Conservation (phyloP, 1,140 invertebrate genomes). For the Pinna nobilis region DNA sequence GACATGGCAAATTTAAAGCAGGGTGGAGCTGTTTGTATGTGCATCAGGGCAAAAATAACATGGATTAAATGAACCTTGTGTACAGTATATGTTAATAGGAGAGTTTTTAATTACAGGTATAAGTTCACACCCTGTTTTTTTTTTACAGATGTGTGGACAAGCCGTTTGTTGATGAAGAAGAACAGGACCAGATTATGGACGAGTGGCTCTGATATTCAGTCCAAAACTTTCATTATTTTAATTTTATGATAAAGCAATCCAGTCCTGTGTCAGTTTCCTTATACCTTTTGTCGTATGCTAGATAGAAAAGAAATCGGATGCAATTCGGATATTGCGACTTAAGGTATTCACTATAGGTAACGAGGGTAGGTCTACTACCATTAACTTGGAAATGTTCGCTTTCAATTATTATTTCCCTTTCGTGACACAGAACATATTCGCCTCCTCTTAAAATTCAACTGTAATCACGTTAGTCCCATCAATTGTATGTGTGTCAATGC, state of each 20-base stretch:
- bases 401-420: too few species aligned
- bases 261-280: too few species aligned
- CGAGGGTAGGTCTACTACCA: too few species aligned
- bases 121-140: neutral
- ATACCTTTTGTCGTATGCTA: too few species aligned
- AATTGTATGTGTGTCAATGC: too few species aligned
- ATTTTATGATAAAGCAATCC: too few species aligned
- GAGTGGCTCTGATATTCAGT: conserved; percentile 25
- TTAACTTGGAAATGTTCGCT: too few species aligned
- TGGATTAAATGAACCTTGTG: neutral
- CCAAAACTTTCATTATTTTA: too few species aligned
- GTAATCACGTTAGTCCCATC: too few species aligned
- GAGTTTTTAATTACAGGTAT: neutral
- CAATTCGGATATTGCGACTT: neutral
- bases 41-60: conserved; percentile 72
- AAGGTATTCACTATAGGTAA: neutral
- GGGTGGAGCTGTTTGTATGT: neutral
- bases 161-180: conserved; percentile 66
- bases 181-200: conserved; percentile 45
- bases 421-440: too few species aligned
- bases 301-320: neutral
- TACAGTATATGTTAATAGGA: neutral
- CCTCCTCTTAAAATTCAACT: too few species aligned
- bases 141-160: conserved; percentile 63
- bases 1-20: too few species aligned